phyloP scores from a whole-genome alignment of 2,113 vertebrate genomes.

The Sylvilagus bachmani region DNA sequence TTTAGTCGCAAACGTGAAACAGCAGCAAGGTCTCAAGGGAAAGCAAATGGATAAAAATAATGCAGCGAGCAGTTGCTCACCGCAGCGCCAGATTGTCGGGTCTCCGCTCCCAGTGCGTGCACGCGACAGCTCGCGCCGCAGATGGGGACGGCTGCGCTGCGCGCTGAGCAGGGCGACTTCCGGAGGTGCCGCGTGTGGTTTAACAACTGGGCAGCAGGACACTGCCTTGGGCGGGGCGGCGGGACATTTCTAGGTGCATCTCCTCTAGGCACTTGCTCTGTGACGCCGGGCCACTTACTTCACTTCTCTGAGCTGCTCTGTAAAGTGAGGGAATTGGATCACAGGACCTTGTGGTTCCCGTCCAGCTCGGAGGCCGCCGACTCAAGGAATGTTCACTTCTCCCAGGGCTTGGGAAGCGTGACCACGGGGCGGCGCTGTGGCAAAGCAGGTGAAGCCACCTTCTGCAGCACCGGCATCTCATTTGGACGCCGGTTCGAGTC shows the following conservation, averaged over 20 bases:
- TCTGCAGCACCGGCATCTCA: too few relatives aligned
- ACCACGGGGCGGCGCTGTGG: too few relatives aligned
- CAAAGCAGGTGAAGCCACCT: too few relatives aligned
- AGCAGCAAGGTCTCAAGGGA: slow-evolving; percentile 55
- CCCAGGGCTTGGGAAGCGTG: too few relatives aligned
- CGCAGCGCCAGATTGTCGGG: not conserved
- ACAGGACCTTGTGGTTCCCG: not conserved
- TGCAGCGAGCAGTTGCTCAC: not conserved
- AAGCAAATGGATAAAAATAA: slow-evolving; percentile 65
- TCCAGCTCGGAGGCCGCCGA: not conserved
- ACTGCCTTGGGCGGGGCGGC: not conserved
- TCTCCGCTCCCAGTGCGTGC: not conserved
- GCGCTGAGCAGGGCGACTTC: not conserved
- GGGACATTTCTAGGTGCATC: not conserved
- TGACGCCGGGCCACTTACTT: not conserved
- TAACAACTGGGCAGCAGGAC: not conserved
- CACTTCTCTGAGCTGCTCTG: not conserved
- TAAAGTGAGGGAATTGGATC: not conserved
- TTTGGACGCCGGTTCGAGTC: too few relatives aligned
- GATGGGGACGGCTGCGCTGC: not conserved
- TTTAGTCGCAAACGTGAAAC: slow-evolving; percentile 63
- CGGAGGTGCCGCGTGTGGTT: not conserved
- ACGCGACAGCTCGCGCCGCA: not conserved
- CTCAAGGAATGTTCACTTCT: not conserved
- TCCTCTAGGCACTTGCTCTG: not conserved